Evolutionary conservation across 1,140 invertebrate genomes (phyloP), one percentile per base, ranked within the genome.

Genomic region (Bombus pascuorum): DNA sequence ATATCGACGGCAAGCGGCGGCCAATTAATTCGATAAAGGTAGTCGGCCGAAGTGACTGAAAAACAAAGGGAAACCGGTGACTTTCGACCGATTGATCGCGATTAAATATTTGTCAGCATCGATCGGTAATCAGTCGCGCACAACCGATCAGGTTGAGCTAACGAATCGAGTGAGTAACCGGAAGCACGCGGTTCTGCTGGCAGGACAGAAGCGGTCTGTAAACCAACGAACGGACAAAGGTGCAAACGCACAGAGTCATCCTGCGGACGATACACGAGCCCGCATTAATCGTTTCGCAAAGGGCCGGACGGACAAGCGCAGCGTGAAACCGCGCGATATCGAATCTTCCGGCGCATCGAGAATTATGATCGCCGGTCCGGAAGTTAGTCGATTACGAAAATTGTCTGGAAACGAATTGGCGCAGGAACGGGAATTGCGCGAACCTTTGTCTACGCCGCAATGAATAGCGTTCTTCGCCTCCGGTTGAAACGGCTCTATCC

Each of bases 181-280:
- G 81, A 81, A 84, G 81, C 74, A 80, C 72, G 82, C 76, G 73
- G n/a, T 53, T 66, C 39, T 37, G 9, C 18, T 47, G 34, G 53
- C 37, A 68, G 59, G 66, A 37, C 25, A 76, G 76, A 42, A 28
- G 44, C 42, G 42, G 72, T 59, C 78, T n/a, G 65, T 81, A 68
- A 89, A 89, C 78, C 77, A 85, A 74, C 42, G 89, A 89, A 82
- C 86, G 70, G 82, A 87, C 88, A 89, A 90, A 90, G 85, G 85
- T 83, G 80, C 79, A 81, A 85, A 87, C 80, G 87, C 82, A 83
- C 82, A 77, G 82, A 84, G 59, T 85, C 77, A 85, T 80, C 72
- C 42, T 42, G 37, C 66, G 65, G 39, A 87, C 76, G 76, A 37
- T 80, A 44, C 66, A 28, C 62, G 71, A 53, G 44, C 87, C 85